Percentiles rank a stretch among this genome's conserved stretches.
Conservation (phyloP, 2,113 vertebrate species). For the Ornithorhynchus anatinus region DNA sequence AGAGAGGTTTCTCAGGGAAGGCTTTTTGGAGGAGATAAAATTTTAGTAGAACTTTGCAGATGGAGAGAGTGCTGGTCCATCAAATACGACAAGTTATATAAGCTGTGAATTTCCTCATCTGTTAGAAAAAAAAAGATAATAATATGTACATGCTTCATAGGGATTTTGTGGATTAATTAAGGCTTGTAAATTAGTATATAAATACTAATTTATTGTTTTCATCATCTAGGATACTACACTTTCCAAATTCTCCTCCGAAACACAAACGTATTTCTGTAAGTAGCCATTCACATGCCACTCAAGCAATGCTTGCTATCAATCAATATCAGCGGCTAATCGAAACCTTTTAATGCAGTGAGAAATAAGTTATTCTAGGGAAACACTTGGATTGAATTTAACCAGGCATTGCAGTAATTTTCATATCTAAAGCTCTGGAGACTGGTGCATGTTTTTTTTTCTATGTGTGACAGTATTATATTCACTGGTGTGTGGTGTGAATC, state of each 20-base stretch:
- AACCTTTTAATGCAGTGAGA: neutral
- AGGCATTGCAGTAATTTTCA: conserved; percentile 7
- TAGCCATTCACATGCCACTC: neutral
- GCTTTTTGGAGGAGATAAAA: too few species aligned
- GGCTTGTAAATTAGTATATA: neutral
- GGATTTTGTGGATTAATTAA: neutral
- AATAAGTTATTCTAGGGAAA: neutral
- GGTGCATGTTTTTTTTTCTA: neutral
- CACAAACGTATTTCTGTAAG: neutral
- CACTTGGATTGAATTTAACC: conserved; percentile 15
- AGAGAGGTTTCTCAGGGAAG: too few species aligned
- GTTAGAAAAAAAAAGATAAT: conserved; percentile 37
- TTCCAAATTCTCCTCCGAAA: neutral
- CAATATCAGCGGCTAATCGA: conserved; percentile 1
- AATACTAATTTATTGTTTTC: neutral
- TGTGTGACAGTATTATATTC: conserved; percentile 8
- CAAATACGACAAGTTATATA: neutral
- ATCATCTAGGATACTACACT: neutral
- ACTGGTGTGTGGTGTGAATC: conserved; percentile 20
- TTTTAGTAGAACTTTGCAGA: too few species aligned
- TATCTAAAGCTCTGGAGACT: neutral
- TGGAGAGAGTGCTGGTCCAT: too few species aligned
- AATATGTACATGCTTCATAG: neutral
- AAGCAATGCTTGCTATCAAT: neutral
- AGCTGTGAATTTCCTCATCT: neutral